Percentiles rank a stretch among this genome's conserved stretches.
Evolutionary conservation across 2,888 invertebrate genomes (phyloP).

Genomic region (Phrixothrix hirtus): DNA sequence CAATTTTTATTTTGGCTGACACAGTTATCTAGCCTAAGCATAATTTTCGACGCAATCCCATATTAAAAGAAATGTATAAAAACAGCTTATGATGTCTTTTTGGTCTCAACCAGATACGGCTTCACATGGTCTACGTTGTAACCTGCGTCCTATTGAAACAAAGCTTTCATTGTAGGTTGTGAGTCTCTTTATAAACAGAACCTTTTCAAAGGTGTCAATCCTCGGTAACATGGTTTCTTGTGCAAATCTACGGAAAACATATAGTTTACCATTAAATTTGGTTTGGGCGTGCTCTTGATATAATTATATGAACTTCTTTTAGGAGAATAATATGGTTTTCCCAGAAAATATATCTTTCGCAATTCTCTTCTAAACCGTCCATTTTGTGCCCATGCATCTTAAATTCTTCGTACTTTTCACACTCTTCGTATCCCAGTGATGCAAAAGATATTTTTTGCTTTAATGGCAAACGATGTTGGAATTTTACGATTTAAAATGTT

Average conservation of each 20-base stretch:
- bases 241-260: constrained; percentile 25
- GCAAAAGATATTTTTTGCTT: constrained; percentile 29
- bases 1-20: constrained; percentile 26
- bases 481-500: constrained; percentile 13
- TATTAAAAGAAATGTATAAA: constrained; percentile 6
- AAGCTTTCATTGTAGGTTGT: constrained; percentile 12
- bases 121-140: background rate
- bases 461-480: constrained; percentile 16
- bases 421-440: constrained; percentile 29
- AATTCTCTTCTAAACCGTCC: constrained; percentile 4
- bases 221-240: constrained; percentile 14
- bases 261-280: background rate
- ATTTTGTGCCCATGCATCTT: constrained; percentile 7
- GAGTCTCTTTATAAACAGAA: constrained; percentile 13
- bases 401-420: constrained; percentile 24
- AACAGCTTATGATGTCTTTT: background rate
- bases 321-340: background rate
- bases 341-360: background rate
- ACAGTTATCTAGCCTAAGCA: constrained; percentile 22
- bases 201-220: constrained; percentile 14
- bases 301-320: background rate
- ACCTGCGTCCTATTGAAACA: constrained; percentile 5
- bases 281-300: background rate
- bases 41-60: constrained; percentile 15
- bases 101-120: background rate